Conservation (phyloP, 2,888 invertebrate genomes). For the Leptura quadrifasciata region DNA sequence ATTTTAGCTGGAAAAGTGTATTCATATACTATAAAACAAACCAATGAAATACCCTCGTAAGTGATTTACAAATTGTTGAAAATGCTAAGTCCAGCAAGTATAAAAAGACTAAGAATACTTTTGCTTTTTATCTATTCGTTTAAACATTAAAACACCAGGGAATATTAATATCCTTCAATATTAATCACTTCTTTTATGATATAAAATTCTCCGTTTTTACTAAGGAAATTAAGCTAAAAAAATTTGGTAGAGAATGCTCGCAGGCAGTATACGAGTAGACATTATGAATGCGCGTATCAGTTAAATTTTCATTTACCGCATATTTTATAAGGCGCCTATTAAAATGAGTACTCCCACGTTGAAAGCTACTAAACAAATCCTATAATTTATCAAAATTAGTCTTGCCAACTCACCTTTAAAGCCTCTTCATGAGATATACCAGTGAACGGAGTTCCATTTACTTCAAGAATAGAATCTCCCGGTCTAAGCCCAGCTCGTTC, state of each 20-base stretch:
- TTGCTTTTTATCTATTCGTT: no score
- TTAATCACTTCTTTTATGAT: no score
- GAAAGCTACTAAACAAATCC: slow-evolving; percentile 6
- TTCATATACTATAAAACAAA: no score
- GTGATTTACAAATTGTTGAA: no score
- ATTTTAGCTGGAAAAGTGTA: no score
- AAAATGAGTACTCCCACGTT: not conserved
- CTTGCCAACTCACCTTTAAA: slow-evolving; percentile 83
- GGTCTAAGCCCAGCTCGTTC: slow-evolving; percentile 91
- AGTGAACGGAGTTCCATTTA: slow-evolving; percentile 94
- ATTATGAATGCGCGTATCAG: not conserved
- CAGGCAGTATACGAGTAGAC: not conserved
- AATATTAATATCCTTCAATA: no score
- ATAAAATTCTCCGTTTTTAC: no score
- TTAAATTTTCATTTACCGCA: not conserved
- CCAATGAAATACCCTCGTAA: no score
- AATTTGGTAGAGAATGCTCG: not conserved
- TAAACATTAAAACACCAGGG: no score
- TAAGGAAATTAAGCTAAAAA: not conserved
- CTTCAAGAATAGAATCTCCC: slow-evolving; percentile 96
- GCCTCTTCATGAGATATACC: slow-evolving; percentile 95
- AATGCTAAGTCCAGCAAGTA: no score
- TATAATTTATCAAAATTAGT: slow-evolving; percentile 23
- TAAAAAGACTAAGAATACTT: no score
- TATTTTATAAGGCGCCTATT: slow-evolving; percentile 10